Percentiles rank a stretch among this genome's conserved stretches.
These are phyloP conservation scores for Brachypterus glaber DNA, from an alignment of 2,888 invertebrate genomes.

Conservation along the genomic window DNA sequence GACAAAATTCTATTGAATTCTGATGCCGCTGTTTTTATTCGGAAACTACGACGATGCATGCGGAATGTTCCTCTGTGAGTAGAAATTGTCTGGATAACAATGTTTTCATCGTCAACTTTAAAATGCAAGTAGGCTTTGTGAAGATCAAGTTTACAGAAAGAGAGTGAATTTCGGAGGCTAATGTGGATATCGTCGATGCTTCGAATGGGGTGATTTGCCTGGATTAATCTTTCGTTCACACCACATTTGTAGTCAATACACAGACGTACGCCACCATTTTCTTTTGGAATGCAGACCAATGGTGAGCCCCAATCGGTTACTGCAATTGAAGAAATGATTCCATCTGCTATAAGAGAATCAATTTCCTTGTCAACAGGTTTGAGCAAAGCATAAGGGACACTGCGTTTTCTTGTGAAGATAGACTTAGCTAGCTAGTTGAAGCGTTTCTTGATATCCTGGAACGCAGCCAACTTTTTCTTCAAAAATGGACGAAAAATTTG, in stretches of 20 bases:
- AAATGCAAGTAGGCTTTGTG: conserved; percentile 26
- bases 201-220: conserved; percentile 17
- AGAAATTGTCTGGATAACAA: conserved; percentile 21
- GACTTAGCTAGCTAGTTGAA: neutral
- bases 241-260: conserved; percentile 23
- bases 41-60: conserved; percentile 21
- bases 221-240: conserved; percentile 20
- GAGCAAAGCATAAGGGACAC: neutral
- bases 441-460: neutral
- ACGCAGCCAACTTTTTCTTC: conserved; percentile 1
- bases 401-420: neutral
- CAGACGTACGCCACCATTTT: conserved; percentile 16
- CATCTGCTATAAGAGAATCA: conserved; percentile 1
- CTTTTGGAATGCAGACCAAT: conserved; percentile 18
- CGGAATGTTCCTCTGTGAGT: conserved; percentile 23
- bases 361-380: neutral
- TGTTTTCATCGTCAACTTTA: conserved; percentile 17
- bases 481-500: neutral
- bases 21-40: conserved; percentile 22
- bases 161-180: conserved; percentile 20
- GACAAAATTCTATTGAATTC: conserved; percentile 22
- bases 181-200: conserved; percentile 22
- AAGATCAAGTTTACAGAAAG: conserved; percentile 25
- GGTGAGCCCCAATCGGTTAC: conserved; percentile 20
- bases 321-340: conserved; percentile 11